These are phyloP conservation scores for Psilopsiagon aurifrons DNA, from an alignment of 2,113 vertebrate genomes.

Conservation along the genomic window DNA sequence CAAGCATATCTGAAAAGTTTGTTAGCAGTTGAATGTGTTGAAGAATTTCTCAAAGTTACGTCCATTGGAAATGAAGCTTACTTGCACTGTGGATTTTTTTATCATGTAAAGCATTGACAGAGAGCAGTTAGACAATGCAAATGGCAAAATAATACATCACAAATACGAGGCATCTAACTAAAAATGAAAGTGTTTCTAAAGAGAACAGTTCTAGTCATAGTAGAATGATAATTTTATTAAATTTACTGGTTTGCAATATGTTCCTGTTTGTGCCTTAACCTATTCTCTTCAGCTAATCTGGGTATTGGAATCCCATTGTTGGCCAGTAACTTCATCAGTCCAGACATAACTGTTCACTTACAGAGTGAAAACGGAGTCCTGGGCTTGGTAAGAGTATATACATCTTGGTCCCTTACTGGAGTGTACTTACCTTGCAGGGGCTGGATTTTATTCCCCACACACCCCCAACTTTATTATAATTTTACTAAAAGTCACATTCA, in stretches of 20 bases:
- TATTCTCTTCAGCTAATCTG: constrained; percentile 85
- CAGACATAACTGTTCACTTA: constrained; percentile 92
- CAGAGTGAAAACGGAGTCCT: constrained; percentile 98
- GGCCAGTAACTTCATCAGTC: constrained; percentile 96
- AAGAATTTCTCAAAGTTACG: not conserved
- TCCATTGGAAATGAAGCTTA: not conserved
- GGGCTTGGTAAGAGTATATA: constrained; percentile 87
- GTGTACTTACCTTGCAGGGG: not conserved
- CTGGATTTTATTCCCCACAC: not conserved
- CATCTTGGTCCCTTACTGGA: not conserved
- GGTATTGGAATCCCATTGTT: constrained; percentile 97
- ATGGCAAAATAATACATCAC: not conserved
- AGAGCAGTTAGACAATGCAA: not conserved
- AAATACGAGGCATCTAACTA: not conserved
- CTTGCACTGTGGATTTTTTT: not conserved
- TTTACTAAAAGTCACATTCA: not conserved
- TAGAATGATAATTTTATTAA: not conserved
- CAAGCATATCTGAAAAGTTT: not conserved
- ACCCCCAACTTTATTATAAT: not conserved
- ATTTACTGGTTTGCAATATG: not conserved
- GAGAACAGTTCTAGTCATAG: not conserved
- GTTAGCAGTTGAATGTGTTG: not conserved
- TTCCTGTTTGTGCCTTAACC: constrained; percentile 73
- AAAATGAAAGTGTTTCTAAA: not conserved
- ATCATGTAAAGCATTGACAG: not conserved